Conservation (phyloP, 2,888 invertebrate genomes). For the Drosophila merina region DNA sequence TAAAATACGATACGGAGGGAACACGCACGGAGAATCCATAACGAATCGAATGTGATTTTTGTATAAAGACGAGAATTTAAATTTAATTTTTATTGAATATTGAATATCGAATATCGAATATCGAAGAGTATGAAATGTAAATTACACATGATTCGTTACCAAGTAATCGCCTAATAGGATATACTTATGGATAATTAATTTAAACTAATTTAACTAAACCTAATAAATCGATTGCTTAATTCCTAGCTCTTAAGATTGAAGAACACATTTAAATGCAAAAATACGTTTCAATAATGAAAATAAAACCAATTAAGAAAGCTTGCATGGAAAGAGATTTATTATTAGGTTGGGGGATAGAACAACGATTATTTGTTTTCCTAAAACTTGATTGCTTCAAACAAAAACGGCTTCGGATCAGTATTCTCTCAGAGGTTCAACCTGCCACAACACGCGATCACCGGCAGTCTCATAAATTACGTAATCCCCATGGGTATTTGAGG, state of each 20-base stretch:
- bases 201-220: slow-evolving; percentile 26
- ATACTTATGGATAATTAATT: slow-evolving; percentile 16
- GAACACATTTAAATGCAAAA: slow-evolving; percentile 29
- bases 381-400: background rate
- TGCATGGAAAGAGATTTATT: background rate
- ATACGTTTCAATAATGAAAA: slow-evolving; percentile 36
- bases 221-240: slow-evolving; percentile 41
- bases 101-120: slow-evolving; percentile 23
- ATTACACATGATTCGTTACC: slow-evolving; percentile 27
- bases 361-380: background rate
- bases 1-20: slow-evolving; percentile 4
- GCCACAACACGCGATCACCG: slow-evolving; percentile 19
- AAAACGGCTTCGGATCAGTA: slow-evolving; percentile 10
- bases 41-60: slow-evolving; percentile 69
- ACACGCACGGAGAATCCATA: slow-evolving; percentile 18
- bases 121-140: slow-evolving; percentile 18
- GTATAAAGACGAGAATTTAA: slow-evolving; percentile 56
- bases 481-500: background rate
- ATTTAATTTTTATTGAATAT: slow-evolving; percentile 34
- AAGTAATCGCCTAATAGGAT: slow-evolving; percentile 6
- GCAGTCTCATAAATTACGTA: slow-evolving; percentile 2
- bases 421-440: slow-evolving; percentile 7
- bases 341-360: background rate
- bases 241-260: slow-evolving; percentile 30
- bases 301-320: slow-evolving; percentile 33